These are phyloP conservation scores for Plumapathes pennacea DNA, from an alignment of 92 coral and sea anemone genomes.

Conservation along the genomic window DNA sequence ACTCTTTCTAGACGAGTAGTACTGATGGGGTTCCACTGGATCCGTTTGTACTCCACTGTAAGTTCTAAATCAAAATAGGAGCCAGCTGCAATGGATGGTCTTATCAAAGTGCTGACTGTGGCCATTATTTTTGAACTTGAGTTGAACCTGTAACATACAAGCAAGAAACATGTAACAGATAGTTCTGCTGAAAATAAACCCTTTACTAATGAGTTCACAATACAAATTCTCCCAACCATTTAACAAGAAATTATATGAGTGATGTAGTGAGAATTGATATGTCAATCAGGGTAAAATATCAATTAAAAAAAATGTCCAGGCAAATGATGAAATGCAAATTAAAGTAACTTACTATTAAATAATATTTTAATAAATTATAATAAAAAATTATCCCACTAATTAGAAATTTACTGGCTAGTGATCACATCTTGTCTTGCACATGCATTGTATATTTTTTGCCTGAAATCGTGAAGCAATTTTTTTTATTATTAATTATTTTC, in stretches of 20 bases:
- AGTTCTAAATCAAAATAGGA: conserved; percentile 21
- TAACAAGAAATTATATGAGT: neutral
- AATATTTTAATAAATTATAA: no score
- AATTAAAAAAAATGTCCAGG: no score
- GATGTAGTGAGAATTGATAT: neutral
- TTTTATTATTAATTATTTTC: no score
- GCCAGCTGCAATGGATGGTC: conserved; percentile 66
- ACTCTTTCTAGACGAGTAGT: neutral
- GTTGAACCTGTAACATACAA: conserved; percentile 51
- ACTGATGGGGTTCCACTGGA: conserved; percentile 60
- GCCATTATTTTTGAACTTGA: conserved; percentile 56
- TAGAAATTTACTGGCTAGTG: no score
- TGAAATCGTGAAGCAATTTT: no score
- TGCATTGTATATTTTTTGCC: no score
- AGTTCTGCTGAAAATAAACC: neutral
- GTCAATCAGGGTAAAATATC: neutral
- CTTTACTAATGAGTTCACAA: neutral
- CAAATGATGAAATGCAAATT: no score
- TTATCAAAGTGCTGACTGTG: conserved; percentile 21
- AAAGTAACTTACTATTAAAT: no score
- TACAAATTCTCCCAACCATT: neutral
- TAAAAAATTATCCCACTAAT: no score
- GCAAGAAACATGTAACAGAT: neutral
- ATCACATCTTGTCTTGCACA: no score
- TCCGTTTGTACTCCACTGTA: conserved; percentile 54